Conservation (phyloP, 2,888 invertebrate species). For the Coronaproctus castanopsis region DNA sequence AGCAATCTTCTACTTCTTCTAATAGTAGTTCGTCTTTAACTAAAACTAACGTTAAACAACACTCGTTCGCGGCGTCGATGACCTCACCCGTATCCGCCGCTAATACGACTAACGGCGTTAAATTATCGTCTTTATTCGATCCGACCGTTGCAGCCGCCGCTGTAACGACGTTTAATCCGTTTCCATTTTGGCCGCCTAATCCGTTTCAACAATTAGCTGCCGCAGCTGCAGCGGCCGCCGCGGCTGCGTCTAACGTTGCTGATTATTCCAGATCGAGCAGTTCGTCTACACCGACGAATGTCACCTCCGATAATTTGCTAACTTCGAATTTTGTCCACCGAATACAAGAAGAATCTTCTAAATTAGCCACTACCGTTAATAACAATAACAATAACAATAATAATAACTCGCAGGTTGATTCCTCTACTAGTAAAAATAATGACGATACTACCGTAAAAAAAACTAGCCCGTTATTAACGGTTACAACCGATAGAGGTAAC, state of each 20-base stretch:
- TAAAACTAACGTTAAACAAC: too few species aligned
- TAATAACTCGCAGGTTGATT: slow-evolving; percentile 6
- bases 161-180: slow-evolving; percentile 3
- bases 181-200: slow-evolving; percentile 6
- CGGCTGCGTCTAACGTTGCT: too few species aligned
- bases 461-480: slow-evolving; percentile 8
- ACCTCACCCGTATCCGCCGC: slow-evolving; percentile 1
- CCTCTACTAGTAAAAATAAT: slow-evolving; percentile 3
- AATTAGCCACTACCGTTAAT: background rate
- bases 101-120: slow-evolving; percentile 43
- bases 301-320: slow-evolving; percentile 49
- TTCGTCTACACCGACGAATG: slow-evolving; percentile 38
- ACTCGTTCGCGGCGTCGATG: slow-evolving; percentile 1
- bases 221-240: too few species aligned
- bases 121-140: slow-evolving; percentile 42
- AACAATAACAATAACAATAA: slow-evolving; percentile 14
- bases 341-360: slow-evolving; percentile 43
- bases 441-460: slow-evolving; percentile 18
- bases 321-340: slow-evolving; percentile 64
- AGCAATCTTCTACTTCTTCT: too few species aligned
- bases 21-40: too few species aligned
- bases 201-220: slow-evolving; percentile 9
- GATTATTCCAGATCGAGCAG: slow-evolving; percentile 24
- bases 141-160: background rate
- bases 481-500: slow-evolving; percentile 22